Evolutionary conservation across 2,888 invertebrate genomes (phyloP).

Genomic region (Coenonympha glycerion): DNA sequence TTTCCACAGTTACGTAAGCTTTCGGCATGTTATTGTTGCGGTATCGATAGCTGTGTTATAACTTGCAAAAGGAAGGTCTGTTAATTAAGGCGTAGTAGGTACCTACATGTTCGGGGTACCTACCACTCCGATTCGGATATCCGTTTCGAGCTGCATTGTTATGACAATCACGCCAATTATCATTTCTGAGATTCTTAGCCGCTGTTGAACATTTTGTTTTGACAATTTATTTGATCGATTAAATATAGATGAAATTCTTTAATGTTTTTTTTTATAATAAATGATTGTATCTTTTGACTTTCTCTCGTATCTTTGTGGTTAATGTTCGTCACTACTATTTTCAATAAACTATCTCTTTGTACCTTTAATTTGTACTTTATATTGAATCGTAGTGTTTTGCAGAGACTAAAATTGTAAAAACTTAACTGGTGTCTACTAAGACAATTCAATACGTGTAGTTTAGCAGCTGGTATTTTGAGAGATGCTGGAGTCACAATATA

Average conservation of each 20-base stretch:
- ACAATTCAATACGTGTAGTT: too few relatives aligned
- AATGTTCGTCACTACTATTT: not conserved
- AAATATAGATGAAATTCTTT: not conserved
- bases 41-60: conserved; percentile 38
- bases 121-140: too few relatives aligned
- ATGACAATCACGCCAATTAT: conserved; percentile 21
- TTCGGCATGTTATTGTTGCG: conserved; percentile 46
- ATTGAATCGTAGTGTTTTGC: too few relatives aligned
- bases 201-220: conserved; percentile 6
- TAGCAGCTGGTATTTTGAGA: too few relatives aligned
- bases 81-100: conserved; percentile 52
- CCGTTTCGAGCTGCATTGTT: conserved; percentile 36
- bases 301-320: not conserved
- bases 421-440: too few relatives aligned
- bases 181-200: conserved; percentile 19
- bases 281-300: not conserved
- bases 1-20: conserved; percentile 63
- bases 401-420: too few relatives aligned
- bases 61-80: conserved; percentile 46
- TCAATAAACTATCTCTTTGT: too few relatives aligned
- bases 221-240: conserved; percentile 7
- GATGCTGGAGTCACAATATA: not conserved
- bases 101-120: too few relatives aligned
- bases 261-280: not conserved
- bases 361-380: too few relatives aligned